Conservation (phyloP, 2,113 vertebrate genomes). For the Hyperopisus bebe region DNA sequence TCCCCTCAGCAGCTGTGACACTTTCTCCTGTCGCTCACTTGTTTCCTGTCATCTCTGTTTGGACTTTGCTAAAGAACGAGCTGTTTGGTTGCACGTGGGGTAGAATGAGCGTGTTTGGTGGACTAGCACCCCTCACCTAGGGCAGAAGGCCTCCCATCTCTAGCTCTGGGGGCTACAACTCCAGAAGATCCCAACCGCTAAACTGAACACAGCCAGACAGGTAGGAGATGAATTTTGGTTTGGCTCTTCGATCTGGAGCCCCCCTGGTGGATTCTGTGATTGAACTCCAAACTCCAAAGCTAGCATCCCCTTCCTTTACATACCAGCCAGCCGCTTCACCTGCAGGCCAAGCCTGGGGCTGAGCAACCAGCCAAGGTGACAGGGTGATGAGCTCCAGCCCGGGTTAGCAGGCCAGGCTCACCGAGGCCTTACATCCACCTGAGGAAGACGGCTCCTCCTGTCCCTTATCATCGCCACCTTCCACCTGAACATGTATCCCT, state of each 20-base stretch:
- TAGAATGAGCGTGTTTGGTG: background rate
- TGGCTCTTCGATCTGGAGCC: background rate
- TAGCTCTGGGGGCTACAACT: background rate
- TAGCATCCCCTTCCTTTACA: background rate
- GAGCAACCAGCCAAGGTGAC: background rate
- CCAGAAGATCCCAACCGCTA: background rate
- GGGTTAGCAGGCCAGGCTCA: background rate
- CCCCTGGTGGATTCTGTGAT: background rate
- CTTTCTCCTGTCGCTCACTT: background rate
- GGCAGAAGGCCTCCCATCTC: background rate
- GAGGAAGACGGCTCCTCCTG: background rate
- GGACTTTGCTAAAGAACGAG: background rate
- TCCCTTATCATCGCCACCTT: background rate
- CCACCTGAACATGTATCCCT: background rate
- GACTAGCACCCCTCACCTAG: background rate
- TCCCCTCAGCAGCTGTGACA: background rate
- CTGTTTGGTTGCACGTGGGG: background rate
- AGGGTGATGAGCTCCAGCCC: background rate
- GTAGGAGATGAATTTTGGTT: background rate
- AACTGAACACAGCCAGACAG: background rate
- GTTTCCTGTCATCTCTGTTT: background rate
- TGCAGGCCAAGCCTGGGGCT: background rate
- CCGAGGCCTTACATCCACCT: background rate
- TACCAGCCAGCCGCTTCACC: background rate
- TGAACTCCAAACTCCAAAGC: background rate